phyloP scores from a whole-genome alignment of 92 coral and sea anemone species.

The Isaurus tuberculatus region DNA sequence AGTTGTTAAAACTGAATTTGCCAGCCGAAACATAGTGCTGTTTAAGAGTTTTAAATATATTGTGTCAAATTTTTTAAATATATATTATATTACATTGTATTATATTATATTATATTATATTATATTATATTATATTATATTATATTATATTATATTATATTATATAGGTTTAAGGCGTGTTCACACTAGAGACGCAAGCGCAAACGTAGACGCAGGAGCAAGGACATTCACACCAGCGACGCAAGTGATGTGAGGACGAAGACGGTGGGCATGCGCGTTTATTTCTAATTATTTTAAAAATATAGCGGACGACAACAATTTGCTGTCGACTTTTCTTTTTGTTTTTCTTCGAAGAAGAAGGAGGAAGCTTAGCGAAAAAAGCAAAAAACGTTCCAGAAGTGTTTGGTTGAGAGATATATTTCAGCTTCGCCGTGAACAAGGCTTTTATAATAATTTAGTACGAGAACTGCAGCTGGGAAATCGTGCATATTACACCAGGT shows the following conservation, averaged over 20 bases:
- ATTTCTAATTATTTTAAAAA: neutral
- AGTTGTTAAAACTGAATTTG: too few species aligned
- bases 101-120: too few species aligned
- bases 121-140: too few species aligned
- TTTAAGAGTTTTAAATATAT: too few species aligned
- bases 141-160: too few species aligned
- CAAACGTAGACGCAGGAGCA: neutral
- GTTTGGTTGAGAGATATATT: conserved; percentile 9
- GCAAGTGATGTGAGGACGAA: neutral
- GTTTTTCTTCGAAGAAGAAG: conserved; percentile 12
- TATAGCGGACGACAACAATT: neutral
- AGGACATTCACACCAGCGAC: conserved; percentile 2
- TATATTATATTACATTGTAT: too few species aligned
- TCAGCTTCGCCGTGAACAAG: conserved; percentile 19
- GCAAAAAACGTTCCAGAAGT: conserved; percentile 1
- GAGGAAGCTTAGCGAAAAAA: neutral
- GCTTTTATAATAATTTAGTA: conserved; percentile 13
- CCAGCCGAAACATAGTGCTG: too few species aligned
- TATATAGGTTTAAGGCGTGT: too few species aligned
- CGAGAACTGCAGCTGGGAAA: neutral
- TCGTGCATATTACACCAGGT: neutral
- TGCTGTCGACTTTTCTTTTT: conserved; percentile 1
- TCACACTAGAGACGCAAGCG: too few species aligned
- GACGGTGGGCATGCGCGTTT: neutral
- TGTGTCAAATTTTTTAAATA: too few species aligned